A percentile compares a stretch with the other conserved stretches of the same genome.
These are phyloP conservation scores for Sinopyrophorus schimmeli DNA, from an alignment of 2,888 invertebrate species.

Conservation along the genomic window DNA sequence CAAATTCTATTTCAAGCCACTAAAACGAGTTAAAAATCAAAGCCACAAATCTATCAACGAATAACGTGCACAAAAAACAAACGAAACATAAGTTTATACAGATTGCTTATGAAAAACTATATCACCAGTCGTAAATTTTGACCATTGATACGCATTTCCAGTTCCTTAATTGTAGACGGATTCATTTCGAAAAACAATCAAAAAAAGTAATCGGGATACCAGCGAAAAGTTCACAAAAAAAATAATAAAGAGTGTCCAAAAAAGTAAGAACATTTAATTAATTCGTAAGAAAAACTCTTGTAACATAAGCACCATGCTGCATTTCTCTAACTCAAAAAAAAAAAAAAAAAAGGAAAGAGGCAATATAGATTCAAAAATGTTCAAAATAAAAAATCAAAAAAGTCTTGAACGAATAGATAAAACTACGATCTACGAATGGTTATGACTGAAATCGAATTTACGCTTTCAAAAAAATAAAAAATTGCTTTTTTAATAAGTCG, in stretches of 20 bases:
- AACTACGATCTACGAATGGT: slow-evolving; percentile 25
- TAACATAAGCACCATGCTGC: slow-evolving; percentile 32
- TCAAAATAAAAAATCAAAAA: slow-evolving; percentile 9
- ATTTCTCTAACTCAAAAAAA: slow-evolving; percentile 26
- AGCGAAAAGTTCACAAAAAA: slow-evolving; percentile 16
- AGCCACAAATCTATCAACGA: slow-evolving; percentile 16
- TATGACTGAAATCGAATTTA: slow-evolving; percentile 20
- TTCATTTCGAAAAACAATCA: slow-evolving; percentile 8
- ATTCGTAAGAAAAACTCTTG: slow-evolving; percentile 14
- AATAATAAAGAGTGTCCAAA: no score
- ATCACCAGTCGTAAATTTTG: slow-evolving; percentile 20
- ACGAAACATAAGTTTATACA: slow-evolving; percentile 31
- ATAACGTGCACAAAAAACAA: slow-evolving; percentile 32
- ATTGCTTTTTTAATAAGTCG: slow-evolving; percentile 28
- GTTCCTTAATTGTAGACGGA: slow-evolving; percentile 18
- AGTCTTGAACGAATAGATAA: slow-evolving; percentile 10
- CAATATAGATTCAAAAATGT: slow-evolving; percentile 13
- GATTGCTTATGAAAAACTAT: no score
- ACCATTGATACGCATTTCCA: slow-evolving; percentile 22
- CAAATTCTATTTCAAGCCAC: slow-evolving; percentile 11
- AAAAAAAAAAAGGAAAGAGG: no score
- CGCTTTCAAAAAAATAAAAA: slow-evolving; percentile 8
- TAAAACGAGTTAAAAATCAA: slow-evolving; percentile 9
- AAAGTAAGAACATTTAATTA: slow-evolving; percentile 13
- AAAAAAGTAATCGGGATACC: background rate